phyloP scores from a whole-genome alignment of 2,888 invertebrate species.

The Stramonita haemastoma region DNA sequence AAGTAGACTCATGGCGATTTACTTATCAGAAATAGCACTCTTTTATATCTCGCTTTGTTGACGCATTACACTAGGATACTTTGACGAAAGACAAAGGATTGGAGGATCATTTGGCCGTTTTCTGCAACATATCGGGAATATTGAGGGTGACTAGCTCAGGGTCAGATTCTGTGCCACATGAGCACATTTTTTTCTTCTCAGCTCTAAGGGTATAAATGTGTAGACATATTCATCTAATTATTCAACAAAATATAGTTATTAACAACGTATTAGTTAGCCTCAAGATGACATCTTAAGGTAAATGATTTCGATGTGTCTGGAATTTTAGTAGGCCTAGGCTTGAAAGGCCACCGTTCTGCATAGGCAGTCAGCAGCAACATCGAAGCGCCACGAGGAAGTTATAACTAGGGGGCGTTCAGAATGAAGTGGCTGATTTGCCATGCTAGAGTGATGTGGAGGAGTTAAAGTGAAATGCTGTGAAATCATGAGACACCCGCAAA shows the following conservation, averaged over 20 bases:
- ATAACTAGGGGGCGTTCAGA: no score
- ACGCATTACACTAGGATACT: background rate
- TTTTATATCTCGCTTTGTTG: background rate
- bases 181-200: background rate
- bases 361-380: no score
- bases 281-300: no score
- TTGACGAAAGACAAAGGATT: constrained; percentile 21
- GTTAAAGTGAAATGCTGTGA: background rate
- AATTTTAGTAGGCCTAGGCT: background rate
- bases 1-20: background rate
- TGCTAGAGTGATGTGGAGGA: background rate
- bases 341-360: no score
- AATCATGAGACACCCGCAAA: constrained; percentile 10
- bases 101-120: constrained; percentile 16
- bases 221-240: background rate
- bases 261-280: no score
- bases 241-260: no score
- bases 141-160: constrained; percentile 12
- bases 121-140: background rate
- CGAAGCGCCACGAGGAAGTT: no score
- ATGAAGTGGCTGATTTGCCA: no score
- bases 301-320: no score
- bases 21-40: background rate
- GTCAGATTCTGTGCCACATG: constrained; percentile 9
- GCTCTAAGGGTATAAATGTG: background rate